Evolutionary conservation across 1,140 invertebrate genomes (phyloP).

Genomic region (Drosophila rhopaloa): DNA sequence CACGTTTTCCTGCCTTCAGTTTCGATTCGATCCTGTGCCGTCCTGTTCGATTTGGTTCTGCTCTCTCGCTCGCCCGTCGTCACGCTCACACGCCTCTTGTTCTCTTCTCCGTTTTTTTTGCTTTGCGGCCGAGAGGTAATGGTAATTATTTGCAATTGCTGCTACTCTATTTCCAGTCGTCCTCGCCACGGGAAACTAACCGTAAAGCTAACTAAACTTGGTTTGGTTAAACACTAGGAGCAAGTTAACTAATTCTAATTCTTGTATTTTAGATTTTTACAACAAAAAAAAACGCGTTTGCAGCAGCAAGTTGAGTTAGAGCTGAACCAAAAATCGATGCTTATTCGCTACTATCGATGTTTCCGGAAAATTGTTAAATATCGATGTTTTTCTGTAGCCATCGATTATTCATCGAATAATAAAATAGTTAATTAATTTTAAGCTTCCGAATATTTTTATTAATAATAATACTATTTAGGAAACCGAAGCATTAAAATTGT

Average conservation of each 20-base stretch:
- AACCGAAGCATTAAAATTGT: no score
- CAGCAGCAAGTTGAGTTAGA: slow-evolving; percentile 38
- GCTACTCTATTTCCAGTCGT: slow-evolving; percentile 19
- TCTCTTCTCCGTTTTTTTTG: slow-evolving; percentile 20
- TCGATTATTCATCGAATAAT: no score
- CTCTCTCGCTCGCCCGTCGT: slow-evolving; percentile 33
- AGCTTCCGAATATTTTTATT: no score
- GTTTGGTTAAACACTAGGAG: slow-evolving; percentile 72
- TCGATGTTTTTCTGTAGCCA: no score
- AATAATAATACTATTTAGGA: no score
- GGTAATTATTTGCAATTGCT: slow-evolving; percentile 46
- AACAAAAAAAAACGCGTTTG: slow-evolving; percentile 62
- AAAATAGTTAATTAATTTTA: no score
- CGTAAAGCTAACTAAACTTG: slow-evolving; percentile 72
- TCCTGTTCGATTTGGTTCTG: slow-evolving; percentile 14
- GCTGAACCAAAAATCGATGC: no score
- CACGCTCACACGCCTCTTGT: slow-evolving; percentile 43
- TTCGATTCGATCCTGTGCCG: slow-evolving; percentile 14
- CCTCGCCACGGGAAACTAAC: slow-evolving; percentile 67
- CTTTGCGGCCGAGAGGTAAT: slow-evolving; percentile 14
- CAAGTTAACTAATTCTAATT: slow-evolving; percentile 52
- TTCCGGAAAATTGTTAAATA: no score
- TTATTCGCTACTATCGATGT: no score
- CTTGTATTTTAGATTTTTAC: slow-evolving; percentile 55
- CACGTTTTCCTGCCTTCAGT: slow-evolving; percentile 18